A percentile compares a stretch with the other conserved stretches of the same genome.
Conservation (phyloP, 2,113 vertebrate species). For the Phoenicopterus ruber region DNA sequence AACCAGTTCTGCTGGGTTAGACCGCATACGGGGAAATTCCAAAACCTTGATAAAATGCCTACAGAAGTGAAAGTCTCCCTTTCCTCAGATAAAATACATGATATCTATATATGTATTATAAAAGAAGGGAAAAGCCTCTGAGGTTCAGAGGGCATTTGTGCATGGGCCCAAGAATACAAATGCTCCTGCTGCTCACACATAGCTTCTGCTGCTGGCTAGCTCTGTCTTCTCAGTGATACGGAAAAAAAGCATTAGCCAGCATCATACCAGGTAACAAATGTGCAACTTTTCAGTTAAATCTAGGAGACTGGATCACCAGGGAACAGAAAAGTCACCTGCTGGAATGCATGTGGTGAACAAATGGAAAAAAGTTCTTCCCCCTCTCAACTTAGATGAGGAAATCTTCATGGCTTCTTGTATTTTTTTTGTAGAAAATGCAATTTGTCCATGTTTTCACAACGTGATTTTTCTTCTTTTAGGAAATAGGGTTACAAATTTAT, state of each 20-base stretch:
- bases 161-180: neutral
- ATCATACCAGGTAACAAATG: neutral
- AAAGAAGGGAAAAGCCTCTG: neutral
- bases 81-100: neutral
- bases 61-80: neutral
- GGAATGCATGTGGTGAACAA: neutral
- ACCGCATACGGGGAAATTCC: neutral
- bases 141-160: neutral
- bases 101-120: neutral
- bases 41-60: neutral
- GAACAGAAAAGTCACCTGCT: neutral
- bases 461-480: neutral
- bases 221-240: fast-evolving
- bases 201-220: neutral
- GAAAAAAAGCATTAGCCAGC: neutral
- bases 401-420: neutral
- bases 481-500: neutral
- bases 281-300: neutral
- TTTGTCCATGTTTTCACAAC: neutral
- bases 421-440: neutral
- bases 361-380: neutral
- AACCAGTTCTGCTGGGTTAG: neutral
- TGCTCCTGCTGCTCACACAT: neutral
- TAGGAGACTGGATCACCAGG: neutral
- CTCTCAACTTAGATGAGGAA: neutral